phyloP scores from a whole-genome alignment of 2,113 vertebrate genomes.

The Xenus cinereus region DNA sequence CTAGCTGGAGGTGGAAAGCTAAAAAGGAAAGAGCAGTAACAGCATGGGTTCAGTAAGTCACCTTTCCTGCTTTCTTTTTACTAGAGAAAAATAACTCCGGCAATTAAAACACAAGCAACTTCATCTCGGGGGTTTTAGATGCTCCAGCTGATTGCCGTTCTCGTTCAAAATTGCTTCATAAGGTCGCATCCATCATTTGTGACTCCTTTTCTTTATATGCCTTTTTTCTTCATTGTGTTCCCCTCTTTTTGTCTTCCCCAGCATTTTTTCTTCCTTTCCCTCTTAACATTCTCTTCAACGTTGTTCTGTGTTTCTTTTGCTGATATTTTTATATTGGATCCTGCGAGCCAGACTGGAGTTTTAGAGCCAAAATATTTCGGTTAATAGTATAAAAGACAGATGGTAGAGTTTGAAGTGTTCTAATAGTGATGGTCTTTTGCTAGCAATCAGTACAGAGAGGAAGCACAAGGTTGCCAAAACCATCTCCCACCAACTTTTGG shows the following conservation, averaged over 20 bases:
- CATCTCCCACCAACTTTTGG: neutral
- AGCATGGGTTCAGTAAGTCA: neutral
- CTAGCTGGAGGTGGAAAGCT: neutral
- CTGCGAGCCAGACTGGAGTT: neutral
- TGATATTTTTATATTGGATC: neutral
- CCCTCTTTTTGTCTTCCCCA: neutral
- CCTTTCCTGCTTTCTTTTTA: neutral
- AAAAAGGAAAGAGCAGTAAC: neutral
- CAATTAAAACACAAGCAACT: neutral
- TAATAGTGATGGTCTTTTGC: neutral
- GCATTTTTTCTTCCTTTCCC: neutral
- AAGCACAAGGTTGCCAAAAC: neutral
- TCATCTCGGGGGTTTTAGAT: neutral
- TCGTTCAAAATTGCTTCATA: neutral
- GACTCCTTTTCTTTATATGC: neutral
- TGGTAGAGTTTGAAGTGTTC: neutral
- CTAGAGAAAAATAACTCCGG: neutral
- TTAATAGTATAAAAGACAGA: constrained; percentile 26
- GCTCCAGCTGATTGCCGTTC: neutral
- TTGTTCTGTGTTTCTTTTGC: neutral
- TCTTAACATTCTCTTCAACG: neutral
- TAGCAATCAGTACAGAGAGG: neutral
- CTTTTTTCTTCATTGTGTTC: neutral
- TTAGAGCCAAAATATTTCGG: neutral
- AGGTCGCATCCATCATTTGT: neutral